These are phyloP conservation scores for Drosophila lutescens DNA, from an alignment of 2,888 invertebrate species.

Conservation along the genomic window DNA sequence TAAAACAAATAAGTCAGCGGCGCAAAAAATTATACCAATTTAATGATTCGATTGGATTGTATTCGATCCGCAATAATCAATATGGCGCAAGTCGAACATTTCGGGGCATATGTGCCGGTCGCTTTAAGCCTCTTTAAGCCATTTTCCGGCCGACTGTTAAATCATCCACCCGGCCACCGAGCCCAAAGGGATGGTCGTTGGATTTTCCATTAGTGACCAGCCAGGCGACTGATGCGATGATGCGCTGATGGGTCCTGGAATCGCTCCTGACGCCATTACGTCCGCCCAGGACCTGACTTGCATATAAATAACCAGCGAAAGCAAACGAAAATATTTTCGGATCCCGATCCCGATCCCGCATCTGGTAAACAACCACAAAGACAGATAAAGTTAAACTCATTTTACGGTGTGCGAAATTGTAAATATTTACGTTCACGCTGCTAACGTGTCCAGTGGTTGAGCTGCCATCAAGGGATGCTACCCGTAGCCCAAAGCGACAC, in stretches of 20 bases:
- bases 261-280: slow-evolving; percentile 71
- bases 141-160: slow-evolving; percentile 35
- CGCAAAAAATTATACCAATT: slow-evolving; percentile 62
- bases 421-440: slow-evolving; percentile 69
- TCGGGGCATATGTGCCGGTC: slow-evolving; percentile 12
- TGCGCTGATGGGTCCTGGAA: slow-evolving; percentile 37
- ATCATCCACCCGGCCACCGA: slow-evolving; percentile 55
- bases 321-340: slow-evolving; percentile 44
- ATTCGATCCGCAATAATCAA: slow-evolving; percentile 26
- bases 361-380: slow-evolving; percentile 73
- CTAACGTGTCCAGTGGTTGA: slow-evolving; percentile 45
- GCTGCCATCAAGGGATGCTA: slow-evolving; percentile 4
- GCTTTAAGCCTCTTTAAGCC: slow-evolving; percentile 58
- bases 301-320: slow-evolving; percentile 73
- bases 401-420: slow-evolving; percentile 76
- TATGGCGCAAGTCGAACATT: slow-evolving; percentile 24
- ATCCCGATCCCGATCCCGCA: slow-evolving; percentile 49
- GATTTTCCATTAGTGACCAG: slow-evolving; percentile 76
- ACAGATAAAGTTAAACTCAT: slow-evolving; percentile 79
- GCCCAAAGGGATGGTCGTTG: slow-evolving; percentile 29
- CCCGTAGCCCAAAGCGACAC: slow-evolving; percentile 4
- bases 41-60: slow-evolving; percentile 32
- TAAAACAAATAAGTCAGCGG: slow-evolving; percentile 51
- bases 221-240: slow-evolving; percentile 67
- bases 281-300: slow-evolving; percentile 76